phyloP scores from a whole-genome alignment of 2,113 vertebrate species.

The Elephantulus edwardii region DNA sequence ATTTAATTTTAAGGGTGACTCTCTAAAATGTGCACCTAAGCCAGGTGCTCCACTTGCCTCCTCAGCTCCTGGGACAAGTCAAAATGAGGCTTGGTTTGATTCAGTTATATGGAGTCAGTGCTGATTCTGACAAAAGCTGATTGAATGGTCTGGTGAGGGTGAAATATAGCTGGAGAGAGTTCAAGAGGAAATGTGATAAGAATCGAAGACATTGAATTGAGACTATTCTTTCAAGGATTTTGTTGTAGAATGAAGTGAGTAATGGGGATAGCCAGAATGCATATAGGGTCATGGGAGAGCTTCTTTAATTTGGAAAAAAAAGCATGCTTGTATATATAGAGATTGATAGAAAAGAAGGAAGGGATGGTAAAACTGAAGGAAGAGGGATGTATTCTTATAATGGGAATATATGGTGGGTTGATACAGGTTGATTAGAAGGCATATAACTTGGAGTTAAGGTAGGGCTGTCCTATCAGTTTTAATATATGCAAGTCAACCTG shows the following conservation, averaged over 20 bases:
- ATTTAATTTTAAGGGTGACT: background rate
- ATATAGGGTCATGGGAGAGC: background rate
- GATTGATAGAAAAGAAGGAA: no score
- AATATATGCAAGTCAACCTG: background rate
- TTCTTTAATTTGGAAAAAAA: background rate
- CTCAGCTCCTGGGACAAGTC: no score
- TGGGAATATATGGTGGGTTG: background rate
- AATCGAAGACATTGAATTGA: background rate
- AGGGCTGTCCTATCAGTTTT: slow-evolving; percentile 25
- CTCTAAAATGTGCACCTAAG: background rate
- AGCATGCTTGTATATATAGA: background rate
- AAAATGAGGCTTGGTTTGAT: background rate
- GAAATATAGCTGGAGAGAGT: background rate
- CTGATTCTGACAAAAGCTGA: background rate
- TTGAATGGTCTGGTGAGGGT: background rate
- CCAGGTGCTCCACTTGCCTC: background rate
- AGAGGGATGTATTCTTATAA: accelerated
- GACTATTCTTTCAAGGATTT: background rate
- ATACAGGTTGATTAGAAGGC: no score
- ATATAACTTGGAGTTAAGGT: background rate
- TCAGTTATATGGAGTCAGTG: background rate
- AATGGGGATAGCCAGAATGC: background rate
- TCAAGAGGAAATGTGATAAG: background rate
- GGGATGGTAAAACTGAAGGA: no score
- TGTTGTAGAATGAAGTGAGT: background rate